These are phyloP conservation scores for Tetranychus truncatus DNA, from an alignment of 2,888 invertebrate species.

Conservation along the genomic window DNA sequence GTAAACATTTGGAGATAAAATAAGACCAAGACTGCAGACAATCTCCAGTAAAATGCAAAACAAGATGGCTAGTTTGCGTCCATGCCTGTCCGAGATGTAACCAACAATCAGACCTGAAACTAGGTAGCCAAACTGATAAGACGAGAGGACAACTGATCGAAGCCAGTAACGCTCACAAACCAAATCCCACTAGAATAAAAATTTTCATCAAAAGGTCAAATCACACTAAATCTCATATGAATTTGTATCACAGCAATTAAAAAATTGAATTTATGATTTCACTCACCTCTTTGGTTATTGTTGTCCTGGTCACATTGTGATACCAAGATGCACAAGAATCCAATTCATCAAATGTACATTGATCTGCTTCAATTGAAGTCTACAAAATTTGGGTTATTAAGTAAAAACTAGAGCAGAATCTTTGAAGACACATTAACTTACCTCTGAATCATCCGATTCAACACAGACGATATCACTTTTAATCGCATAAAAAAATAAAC, in stretches of 20 bases:
- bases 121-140: slow-evolving; percentile 36
- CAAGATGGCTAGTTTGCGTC: slow-evolving; percentile 10
- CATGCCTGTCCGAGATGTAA: slow-evolving; percentile 25
- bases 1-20: slow-evolving; percentile 5
- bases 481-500: background rate
- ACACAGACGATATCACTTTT: background rate
- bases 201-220: background rate
- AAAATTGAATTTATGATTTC: background rate
- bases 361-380: background rate
- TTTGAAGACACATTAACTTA: background rate
- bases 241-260: background rate
- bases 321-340: slow-evolving; percentile 42
- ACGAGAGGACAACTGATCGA: slow-evolving; percentile 59
- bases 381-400: background rate
- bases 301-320: slow-evolving; percentile 47
- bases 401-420: background rate
- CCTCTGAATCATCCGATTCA: background rate
- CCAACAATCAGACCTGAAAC: slow-evolving; percentile 20
- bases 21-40: background rate
- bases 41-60: slow-evolving; percentile 14
- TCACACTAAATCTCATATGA: background rate
- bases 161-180: slow-evolving; percentile 62
- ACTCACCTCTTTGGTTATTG: slow-evolving; percentile 8
- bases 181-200: slow-evolving; percentile 47
- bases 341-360: background rate